Percentiles rank a stretch among this genome's conserved stretches.
phyloP scores from a whole-genome alignment of 1,140 invertebrate genomes.

The Druon quercuslanigerum region DNA sequence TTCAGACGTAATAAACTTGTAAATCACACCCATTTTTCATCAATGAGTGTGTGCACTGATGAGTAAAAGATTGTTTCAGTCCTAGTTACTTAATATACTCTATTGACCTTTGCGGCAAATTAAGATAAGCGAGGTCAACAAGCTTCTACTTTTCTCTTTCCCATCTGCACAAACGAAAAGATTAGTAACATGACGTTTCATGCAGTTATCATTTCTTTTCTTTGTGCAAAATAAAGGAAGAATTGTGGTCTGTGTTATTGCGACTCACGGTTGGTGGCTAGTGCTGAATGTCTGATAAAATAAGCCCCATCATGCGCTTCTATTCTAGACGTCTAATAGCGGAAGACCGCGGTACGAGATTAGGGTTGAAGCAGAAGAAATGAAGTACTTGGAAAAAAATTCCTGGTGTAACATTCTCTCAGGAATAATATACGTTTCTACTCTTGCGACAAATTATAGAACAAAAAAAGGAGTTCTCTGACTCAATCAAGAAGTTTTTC shows the following conservation, averaged over 20 bases:
- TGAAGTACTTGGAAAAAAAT: slow-evolving; percentile 8
- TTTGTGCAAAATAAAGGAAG: background rate
- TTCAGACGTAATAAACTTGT: too few relatives aligned
- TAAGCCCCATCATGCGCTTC: slow-evolving; percentile 34
- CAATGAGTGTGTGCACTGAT: too few relatives aligned
- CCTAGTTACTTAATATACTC: too few relatives aligned
- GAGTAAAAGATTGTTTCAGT: too few relatives aligned
- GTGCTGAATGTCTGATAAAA: slow-evolving; percentile 44
- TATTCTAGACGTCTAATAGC: slow-evolving; percentile 8
- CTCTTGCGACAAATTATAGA: slow-evolving; percentile 15
- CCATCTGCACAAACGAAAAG: too few relatives aligned
- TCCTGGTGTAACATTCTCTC: slow-evolving; percentile 10
- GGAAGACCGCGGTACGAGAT: slow-evolving; percentile 33
- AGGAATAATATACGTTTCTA: slow-evolving; percentile 16
- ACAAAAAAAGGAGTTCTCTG: background rate
- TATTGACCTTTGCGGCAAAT: too few relatives aligned
- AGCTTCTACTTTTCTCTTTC: too few relatives aligned
- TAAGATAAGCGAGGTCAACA: too few relatives aligned
- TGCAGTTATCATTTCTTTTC: too few relatives aligned
- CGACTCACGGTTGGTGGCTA: slow-evolving; percentile 23
- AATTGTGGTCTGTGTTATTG: slow-evolving; percentile 32
- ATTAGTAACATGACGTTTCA: too few relatives aligned
- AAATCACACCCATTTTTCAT: too few relatives aligned
- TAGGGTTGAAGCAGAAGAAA: slow-evolving; percentile 10
- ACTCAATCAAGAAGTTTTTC: background rate